Conservation (phyloP, 2,888 invertebrate genomes). For the Caenorhabditis sp. region DNA sequence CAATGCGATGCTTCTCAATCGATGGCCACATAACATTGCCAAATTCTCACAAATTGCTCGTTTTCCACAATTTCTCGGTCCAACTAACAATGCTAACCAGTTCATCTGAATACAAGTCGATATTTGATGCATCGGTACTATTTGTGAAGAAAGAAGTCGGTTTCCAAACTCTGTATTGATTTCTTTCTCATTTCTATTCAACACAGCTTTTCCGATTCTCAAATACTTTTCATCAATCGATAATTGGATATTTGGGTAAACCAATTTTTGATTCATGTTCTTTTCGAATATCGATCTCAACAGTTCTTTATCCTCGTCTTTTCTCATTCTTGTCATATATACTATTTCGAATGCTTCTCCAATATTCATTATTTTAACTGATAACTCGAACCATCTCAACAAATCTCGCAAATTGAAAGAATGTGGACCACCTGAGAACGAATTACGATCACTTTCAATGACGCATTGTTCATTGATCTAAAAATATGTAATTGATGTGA, state of each 20-base stretch:
- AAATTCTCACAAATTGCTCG: conserved; percentile 80
- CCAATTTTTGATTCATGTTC: conserved; percentile 20
- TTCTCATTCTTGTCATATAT: conserved; percentile 87
- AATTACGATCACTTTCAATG: conserved; percentile 22
- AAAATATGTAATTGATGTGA: neutral
- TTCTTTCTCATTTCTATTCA: conserved; percentile 11
- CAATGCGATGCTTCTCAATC: conserved; percentile 81
- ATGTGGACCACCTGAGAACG: conserved; percentile 84
- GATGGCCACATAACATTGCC: conserved; percentile 80
- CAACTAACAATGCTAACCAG: conserved; percentile 88
- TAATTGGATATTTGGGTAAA: conserved; percentile 19
- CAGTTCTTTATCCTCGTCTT: conserved; percentile 80
- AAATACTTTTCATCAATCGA: conserved; percentile 24
- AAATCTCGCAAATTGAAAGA: conserved; percentile 96
- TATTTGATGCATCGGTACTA: conserved; percentile 80
- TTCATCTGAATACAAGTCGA: conserved; percentile 87
- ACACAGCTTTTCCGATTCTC: conserved; percentile 33
- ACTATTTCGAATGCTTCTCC: conserved; percentile 79
- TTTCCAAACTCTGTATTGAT: conserved; percentile 5
- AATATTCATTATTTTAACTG: conserved; percentile 57
- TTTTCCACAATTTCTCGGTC: conserved; percentile 81
- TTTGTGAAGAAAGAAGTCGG: conserved; percentile 71
- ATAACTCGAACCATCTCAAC: conserved; percentile 85
- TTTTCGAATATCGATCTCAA: conserved; percentile 40
- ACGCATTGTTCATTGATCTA: conserved; percentile 25